Percentiles rank a stretch among this genome's conserved stretches.
These are phyloP conservation scores for Oligia strigilis DNA, from an alignment of 2,888 invertebrate genomes.

Conservation along the genomic window DNA sequence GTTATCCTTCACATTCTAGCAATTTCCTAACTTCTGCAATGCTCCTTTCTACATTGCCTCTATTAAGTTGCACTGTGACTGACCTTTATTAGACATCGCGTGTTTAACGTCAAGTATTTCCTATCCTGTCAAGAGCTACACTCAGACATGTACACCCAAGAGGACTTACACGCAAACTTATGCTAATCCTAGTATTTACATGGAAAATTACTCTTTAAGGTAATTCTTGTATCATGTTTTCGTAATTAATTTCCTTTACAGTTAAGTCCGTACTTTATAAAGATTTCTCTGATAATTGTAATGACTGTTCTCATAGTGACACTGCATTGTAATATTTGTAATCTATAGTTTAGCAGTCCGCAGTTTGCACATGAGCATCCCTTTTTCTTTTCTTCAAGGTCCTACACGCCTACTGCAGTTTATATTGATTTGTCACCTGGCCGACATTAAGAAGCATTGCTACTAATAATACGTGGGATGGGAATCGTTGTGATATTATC, in stretches of 20 bases:
- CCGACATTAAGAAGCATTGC: constrained; percentile 17
- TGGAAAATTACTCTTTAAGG: constrained; percentile 23
- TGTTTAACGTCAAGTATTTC: constrained; percentile 45
- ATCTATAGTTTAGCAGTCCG: background rate
- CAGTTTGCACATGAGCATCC: background rate
- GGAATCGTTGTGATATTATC: constrained; percentile 22
- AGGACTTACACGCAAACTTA: constrained; percentile 40
- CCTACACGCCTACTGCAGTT: constrained; percentile 19
- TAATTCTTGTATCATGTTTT: constrained; percentile 23
- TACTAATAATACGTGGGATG: constrained; percentile 7
- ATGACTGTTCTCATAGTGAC: background rate
- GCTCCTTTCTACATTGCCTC: background rate
- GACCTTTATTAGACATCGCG: constrained; percentile 47
- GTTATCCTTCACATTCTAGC: background rate
- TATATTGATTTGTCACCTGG: constrained; percentile 13
- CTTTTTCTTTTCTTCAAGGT: constrained; percentile 10
- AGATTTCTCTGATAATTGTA: background rate
- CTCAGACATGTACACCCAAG: constrained; percentile 27
- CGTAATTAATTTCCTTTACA: constrained; percentile 8
- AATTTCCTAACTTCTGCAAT: background rate
- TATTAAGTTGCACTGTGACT: constrained; percentile 14
- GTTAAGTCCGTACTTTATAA: background rate
- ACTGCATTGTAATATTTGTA: background rate
- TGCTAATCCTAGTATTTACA: constrained; percentile 26
- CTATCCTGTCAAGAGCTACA: constrained; percentile 36